phyloP scores from a whole-genome alignment of 2,797 vertebrate genomes.

The Danio kyathit region DNA sequence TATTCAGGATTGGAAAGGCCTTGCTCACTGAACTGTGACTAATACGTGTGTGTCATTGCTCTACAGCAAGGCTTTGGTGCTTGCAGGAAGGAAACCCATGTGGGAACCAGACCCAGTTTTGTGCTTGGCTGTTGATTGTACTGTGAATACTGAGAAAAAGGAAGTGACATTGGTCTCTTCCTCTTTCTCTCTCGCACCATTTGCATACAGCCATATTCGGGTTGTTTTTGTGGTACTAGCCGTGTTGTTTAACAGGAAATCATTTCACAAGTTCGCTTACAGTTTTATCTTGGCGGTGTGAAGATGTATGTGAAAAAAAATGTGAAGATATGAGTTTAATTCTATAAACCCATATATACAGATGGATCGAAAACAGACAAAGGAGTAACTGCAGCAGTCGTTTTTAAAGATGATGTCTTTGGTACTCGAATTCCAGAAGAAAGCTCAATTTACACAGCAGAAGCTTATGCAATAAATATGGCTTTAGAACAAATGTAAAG shows the following conservation, averaged over 20 bases:
- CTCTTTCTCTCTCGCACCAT: constrained; percentile 22
- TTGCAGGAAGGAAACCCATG: constrained; percentile 67
- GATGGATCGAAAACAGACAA: too few species aligned
- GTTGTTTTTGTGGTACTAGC: background rate
- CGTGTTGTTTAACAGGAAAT: constrained; percentile 36
- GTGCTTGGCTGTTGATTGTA: constrained; percentile 24
- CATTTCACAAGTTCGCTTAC: constrained; percentile 12
- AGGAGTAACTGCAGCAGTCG: too few species aligned
- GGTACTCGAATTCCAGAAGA: too few species aligned
- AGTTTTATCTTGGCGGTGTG: background rate
- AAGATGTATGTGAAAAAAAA: background rate
- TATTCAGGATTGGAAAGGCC: constrained; percentile 38
- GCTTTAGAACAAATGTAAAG: too few species aligned
- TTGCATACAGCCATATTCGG: constrained; percentile 16
- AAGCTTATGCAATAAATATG: too few species aligned
- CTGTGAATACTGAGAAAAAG: constrained; percentile 63
- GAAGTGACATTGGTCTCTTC: constrained; percentile 57
- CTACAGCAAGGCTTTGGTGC: constrained; percentile 28
- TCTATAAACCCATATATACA: too few species aligned
- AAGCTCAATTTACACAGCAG: too few species aligned
- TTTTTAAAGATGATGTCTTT: too few species aligned
- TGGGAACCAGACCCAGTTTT: constrained; percentile 59
- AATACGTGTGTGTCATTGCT: constrained; percentile 35
- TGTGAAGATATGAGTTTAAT: background rate
- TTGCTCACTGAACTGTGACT: constrained; percentile 32